Base-by-base conservation (phyloP, 2,797 vertebrate genomes). In the Toxotes lorentzi region DNA sequence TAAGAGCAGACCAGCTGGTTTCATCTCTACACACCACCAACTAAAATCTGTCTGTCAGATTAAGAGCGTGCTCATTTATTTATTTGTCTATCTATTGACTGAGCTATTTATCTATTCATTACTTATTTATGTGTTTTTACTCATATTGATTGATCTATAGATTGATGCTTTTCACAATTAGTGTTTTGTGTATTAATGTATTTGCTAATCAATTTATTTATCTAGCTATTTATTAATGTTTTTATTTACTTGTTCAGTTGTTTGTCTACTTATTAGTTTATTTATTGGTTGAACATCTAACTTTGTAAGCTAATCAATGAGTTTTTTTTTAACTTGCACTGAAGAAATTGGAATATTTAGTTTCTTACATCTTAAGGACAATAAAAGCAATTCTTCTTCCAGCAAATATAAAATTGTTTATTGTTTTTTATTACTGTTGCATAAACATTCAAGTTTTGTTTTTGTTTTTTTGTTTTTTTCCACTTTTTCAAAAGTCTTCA, bases 1-100 rank as follows among this genome's bases (percentile, higher is more conserved):
- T 51, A 30, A 68, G 50, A 59, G 35, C 59, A 7, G 24, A 89
- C 16, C 70, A 7, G 27, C 79, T 92, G 76, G 9, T 68, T 43
- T 62, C 67, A 35, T 4, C 79, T 73, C 53, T 79, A 9, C 16
- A 56, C 43, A 4, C 9, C 0, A 0, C 10, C 50, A 40, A 70
- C 60, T 82, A 23, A 54, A 9, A 21, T 6, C 7, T 4, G 6
- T 54, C 17, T 4, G 8, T 54, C 17, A 43, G 14, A 64, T 47
- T 4, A 27, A 32, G 17, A 41, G 12, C 48, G 1, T 56, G 1
- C 35, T 35, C 9, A 47, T 38, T 32, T 34, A 61, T 64, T 24
- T 60, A 35, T 38, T 54, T 72, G 21, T 68, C 56, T 12, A 38
- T 59, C 14, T 35, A 62, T 64, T 16, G 53, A 67, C 69, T 17